Evolutionary conservation across 2,797 vertebrate species (phyloP), one percentile per base, ranked within the genome.

Genomic region (Gymnoscopelus microlampas): DNA sequence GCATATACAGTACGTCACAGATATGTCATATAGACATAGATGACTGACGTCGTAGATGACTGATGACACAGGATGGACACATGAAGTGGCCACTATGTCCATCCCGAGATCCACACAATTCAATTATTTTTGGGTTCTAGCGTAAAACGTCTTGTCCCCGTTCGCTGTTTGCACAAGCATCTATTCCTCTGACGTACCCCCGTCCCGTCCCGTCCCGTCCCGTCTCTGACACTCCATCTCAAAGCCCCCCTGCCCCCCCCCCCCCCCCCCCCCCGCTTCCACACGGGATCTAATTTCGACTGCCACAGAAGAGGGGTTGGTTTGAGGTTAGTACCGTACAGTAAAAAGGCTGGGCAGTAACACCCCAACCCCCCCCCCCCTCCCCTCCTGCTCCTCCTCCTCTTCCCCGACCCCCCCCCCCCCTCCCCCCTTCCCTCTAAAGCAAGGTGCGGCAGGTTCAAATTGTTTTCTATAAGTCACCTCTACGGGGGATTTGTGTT

Each of bases 401-500:
- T 32, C 29, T 32, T 3, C 29, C 29, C 3, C 29, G 3, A 32
- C 29, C 29, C 19, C 19, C 19, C 19, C 19, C 26, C 26, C 32
- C 32, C 32, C 32, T 0, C 32, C 32, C 32, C 32, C 32, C 32
- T 35, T 35, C 32, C 5, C 32, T 35, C 32, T 35, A 35, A 35
- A 35, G 32, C 32, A 35, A 35, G 32, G 32, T 35, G 32, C 32
- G 32, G 10, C 74, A 66, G 81, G 91, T 89, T 90, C 90, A 91
- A 90, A 90, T 87, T 88, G 90, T 91, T 91, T 90, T 91, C 90
- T 90, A 90, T 91, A 90, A 92, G 90, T 92, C 90, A 91, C 90
- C 87, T 89, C 90, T 91, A 63, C 57, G 44, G 89, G 88, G 90
- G 88, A 91, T 88, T 90, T 87, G 81, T 84, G 87, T 87, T 92